Evolutionary conservation across 1,140 invertebrate species (phyloP).

Genomic region (Pygmarrhopalites habei): DNA sequence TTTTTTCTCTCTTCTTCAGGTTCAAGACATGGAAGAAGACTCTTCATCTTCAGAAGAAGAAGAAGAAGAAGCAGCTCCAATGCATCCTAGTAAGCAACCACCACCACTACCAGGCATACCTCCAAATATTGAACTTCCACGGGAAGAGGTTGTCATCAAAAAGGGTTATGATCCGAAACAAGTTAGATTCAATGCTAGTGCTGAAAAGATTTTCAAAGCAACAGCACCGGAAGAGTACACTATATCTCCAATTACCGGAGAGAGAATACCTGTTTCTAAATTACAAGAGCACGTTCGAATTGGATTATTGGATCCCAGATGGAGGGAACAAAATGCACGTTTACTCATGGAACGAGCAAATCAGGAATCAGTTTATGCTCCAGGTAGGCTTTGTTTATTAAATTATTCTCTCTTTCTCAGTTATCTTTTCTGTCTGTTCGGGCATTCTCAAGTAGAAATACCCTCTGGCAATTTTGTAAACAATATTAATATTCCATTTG

Average conservation of each 20-base stretch:
- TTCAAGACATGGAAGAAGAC: conserved; percentile 85
- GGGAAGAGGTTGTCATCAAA: conserved; percentile 89
- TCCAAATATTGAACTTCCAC: conserved; percentile 67
- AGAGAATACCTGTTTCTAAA: conserved; percentile 92
- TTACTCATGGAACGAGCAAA: conserved; percentile 72
- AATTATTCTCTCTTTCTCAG: not conserved
- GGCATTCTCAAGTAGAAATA: no score
- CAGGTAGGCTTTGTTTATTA: no score
- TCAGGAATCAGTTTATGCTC: conserved; percentile 78
- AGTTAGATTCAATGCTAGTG: conserved; percentile 44
- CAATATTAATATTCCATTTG: conserved; percentile 5
- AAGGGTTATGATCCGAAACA: conserved; percentile 95
- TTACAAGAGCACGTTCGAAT: conserved; percentile 97
- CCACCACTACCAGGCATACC: conserved; percentile 29
- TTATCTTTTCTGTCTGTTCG: conserved; percentile 15
- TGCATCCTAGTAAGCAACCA: conserved; percentile 39
- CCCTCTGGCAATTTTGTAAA: no score
- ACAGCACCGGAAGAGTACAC: conserved; percentile 76
- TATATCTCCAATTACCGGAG: conserved; percentile 96
- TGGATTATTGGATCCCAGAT: conserved; percentile 91
- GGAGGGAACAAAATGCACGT: conserved; percentile 93
- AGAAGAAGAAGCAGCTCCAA: conserved; percentile 46
- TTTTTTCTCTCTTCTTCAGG: no score
- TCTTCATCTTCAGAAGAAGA: conserved; percentile 62
- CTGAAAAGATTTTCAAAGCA: conserved; percentile 51